These are phyloP conservation scores for Meiosimyza decipiens DNA, from an alignment of 2,888 invertebrate genomes.

Conservation along the genomic window DNA sequence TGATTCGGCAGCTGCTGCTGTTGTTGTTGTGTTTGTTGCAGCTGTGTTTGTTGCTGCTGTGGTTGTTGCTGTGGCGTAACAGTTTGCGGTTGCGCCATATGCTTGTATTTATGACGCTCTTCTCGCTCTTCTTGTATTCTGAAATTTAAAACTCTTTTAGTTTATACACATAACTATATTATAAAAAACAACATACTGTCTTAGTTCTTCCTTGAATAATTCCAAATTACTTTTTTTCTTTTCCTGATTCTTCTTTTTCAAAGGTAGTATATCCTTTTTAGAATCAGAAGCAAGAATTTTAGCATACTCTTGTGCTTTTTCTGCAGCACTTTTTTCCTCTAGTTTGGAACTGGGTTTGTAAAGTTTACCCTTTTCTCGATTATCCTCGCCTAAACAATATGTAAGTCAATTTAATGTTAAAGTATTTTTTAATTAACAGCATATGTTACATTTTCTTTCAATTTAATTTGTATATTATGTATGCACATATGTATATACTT, in stretches of 20 bases:
- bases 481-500: slow-evolving; percentile 63
- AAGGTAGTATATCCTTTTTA: slow-evolving; percentile 72
- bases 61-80: slow-evolving; percentile 44
- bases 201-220: slow-evolving; percentile 96
- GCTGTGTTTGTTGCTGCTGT: slow-evolving; percentile 20
- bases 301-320: slow-evolving; percentile 77
- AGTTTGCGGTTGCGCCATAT: slow-evolving; percentile 61
- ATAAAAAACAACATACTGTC: slow-evolving; percentile 75
- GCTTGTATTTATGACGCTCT: slow-evolving; percentile 93
- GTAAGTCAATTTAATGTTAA: too few species aligned
- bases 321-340: slow-evolving; percentile 73
- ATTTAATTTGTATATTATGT: neutral
- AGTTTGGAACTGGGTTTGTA: slow-evolving; percentile 91
- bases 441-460: too few species aligned
- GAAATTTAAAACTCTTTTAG: neutral
- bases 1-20: slow-evolving; percentile 64
- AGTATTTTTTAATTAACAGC: too few species aligned
- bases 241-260: slow-evolving; percentile 80
- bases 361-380: slow-evolving; percentile 87
- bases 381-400: too few species aligned
- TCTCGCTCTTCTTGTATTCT: slow-evolving; percentile 98
- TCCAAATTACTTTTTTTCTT: slow-evolving; percentile 98
- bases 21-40: slow-evolving; percentile 57
- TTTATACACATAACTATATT: neutral
- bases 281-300: slow-evolving; percentile 72